Conservation (phyloP, 1,140 invertebrate species). For the Heliconius eleuchia region DNA sequence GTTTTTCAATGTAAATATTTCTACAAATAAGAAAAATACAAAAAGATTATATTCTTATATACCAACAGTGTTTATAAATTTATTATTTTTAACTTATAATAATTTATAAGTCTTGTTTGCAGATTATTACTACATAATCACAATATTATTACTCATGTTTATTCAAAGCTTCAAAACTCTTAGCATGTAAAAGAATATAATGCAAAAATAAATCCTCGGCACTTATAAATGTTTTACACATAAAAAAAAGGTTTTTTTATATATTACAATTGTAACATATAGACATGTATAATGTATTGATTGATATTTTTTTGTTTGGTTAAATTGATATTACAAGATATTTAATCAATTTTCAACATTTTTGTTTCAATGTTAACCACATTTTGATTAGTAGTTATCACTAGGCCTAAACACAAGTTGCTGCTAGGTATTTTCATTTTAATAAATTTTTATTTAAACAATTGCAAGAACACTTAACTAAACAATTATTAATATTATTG, state of each 20-base stretch:
- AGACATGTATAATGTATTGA: neutral
- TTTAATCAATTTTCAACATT: neutral
- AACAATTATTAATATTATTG: constrained; percentile 6
- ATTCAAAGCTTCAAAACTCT: neutral
- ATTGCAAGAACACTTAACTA: neutral
- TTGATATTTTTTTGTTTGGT: neutral
- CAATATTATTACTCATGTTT: constrained; percentile 10
- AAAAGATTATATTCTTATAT: neutral
- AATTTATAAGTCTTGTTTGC: constrained; percentile 13
- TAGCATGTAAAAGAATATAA: constrained; percentile 1
- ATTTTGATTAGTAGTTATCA: constrained; percentile 33
- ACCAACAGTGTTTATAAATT: neutral
- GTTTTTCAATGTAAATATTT: neutral
- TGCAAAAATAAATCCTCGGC: neutral
- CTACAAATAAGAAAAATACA: constrained; percentile 5
- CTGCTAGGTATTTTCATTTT: constrained; percentile 23
- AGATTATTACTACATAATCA: constrained; percentile 1
- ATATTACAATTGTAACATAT: neutral
- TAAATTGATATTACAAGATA: neutral
- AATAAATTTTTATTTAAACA: neutral
- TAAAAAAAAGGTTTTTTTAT: neutral
- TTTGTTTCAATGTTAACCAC: neutral
- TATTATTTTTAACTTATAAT: constrained; percentile 11
- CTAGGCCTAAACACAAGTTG: constrained; percentile 35
- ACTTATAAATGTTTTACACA: neutral